Percentiles rank a stretch among this genome's conserved stretches.
Conservation (phyloP, 2,113 vertebrate genomes). For the Boleophthalmus pectinirostris region DNA sequence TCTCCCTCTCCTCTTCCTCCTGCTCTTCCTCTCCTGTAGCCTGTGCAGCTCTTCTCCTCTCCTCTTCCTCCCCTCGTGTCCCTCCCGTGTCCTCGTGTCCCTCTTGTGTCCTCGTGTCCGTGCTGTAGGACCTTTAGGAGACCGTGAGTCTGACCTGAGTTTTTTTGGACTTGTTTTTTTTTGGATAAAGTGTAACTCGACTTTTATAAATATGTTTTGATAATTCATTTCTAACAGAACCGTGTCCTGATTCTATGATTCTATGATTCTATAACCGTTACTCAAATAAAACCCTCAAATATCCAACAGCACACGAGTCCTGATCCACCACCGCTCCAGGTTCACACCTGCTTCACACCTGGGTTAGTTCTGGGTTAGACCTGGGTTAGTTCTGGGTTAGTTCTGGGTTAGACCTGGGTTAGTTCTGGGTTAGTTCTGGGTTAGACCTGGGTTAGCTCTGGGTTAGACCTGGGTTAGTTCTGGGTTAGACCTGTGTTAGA, state of each 20-base stretch:
- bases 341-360: not conserved
- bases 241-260: constrained; percentile 80
- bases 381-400: not conserved
- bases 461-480: too few relatives aligned
- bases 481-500: too few relatives aligned
- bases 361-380: not conserved
- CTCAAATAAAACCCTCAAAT: constrained; percentile 76
- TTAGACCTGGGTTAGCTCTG: not conserved
- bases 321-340: not conserved
- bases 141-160: constrained; percentile 46
- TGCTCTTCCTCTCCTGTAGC: constrained; percentile 45
- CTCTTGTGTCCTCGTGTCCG: constrained; percentile 21
- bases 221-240: constrained; percentile 81
- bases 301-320: constrained; percentile 28
- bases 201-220: constrained; percentile 84
- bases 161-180: constrained; percentile 44
- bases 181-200: constrained; percentile 75
- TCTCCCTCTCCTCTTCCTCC: too few relatives aligned
- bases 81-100: too few relatives aligned
- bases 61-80: too few relatives aligned
- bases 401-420: not conserved
- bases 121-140: constrained; percentile 60
- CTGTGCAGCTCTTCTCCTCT: constrained; percentile 21
- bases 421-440: not conserved
- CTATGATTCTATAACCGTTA: constrained; percentile 79